These are phyloP conservation scores for Myrmecobius fasciatus DNA, from an alignment of 2,113 vertebrate genomes.

Conservation along the genomic window DNA sequence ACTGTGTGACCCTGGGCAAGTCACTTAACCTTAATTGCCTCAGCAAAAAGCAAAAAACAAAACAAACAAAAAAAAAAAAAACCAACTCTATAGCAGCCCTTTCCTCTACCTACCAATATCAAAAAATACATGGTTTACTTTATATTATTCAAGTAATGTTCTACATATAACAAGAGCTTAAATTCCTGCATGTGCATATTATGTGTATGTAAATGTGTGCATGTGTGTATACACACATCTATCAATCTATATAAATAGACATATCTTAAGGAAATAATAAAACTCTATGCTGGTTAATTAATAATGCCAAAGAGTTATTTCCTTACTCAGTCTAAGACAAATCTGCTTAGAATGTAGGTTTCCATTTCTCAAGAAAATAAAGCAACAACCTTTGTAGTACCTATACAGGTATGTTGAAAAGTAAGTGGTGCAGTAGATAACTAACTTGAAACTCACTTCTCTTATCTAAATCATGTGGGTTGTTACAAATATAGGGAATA, in stretches of 20 bases:
- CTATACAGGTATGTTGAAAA: neutral
- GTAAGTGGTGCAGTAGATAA: neutral
- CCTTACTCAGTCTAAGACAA: neutral
- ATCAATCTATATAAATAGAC: neutral
- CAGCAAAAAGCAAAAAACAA: no score
- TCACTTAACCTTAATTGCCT: no score
- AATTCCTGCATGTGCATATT: neutral
- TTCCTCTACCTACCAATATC: neutral
- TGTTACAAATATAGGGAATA: neutral
- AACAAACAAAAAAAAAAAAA: no score
- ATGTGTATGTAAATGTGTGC: no score
- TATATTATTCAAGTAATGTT: neutral
- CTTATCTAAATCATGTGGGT: neutral
- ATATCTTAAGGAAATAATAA: neutral
- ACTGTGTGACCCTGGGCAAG: no score
- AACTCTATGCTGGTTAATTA: neutral
- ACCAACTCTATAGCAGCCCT: neutral
- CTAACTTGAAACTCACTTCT: no score
- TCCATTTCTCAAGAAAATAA: constrained; percentile 6
- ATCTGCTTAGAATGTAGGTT: neutral
- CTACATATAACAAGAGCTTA: neutral
- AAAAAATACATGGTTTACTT: neutral
- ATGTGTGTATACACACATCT: neutral
- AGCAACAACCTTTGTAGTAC: neutral
- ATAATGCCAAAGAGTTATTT: constrained; percentile 7